Evolutionary conservation across 2,113 vertebrate genomes (phyloP).

Genomic region (Elanus axillaris): DNA sequence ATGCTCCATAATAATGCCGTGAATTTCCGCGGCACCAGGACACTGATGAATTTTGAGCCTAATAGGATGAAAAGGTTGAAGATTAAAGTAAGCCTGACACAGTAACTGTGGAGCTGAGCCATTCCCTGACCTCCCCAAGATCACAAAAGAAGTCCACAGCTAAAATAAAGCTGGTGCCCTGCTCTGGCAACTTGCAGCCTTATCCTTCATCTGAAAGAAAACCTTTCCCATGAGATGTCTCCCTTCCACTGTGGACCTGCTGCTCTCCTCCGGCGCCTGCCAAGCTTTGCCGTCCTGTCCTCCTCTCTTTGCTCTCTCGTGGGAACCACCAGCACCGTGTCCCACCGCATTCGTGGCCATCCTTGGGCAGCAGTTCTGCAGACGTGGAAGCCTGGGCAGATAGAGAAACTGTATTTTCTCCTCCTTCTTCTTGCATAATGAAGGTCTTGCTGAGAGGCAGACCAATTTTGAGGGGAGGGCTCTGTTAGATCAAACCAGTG

Average conservation of each 20-base stretch:
- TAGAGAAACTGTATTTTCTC: not conserved
- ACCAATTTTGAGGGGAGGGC: not conserved
- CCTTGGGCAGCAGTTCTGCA: not conserved
- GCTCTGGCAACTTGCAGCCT: not conserved
- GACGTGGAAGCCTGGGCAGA: rapidly evolving
- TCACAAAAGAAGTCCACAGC: not conserved
- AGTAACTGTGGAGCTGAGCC: not conserved
- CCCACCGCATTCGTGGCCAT: not conserved
- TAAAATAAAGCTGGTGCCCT: not conserved
- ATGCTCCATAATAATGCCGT: not conserved
- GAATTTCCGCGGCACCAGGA: not conserved
- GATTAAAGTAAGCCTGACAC: too few species aligned
- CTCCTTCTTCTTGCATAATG: not conserved
- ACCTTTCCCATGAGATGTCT: not conserved
- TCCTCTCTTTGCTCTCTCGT: not conserved
- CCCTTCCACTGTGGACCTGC: not conserved
- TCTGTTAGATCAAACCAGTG: not conserved
- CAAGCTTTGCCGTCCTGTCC: not conserved
- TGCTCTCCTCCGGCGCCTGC: not conserved
- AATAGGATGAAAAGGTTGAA: not conserved
- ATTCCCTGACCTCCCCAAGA: not conserved
- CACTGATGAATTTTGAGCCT: not conserved
- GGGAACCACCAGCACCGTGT: not conserved
- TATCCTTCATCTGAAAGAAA: not conserved
- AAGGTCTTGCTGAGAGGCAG: not conserved